Conservation (phyloP, 2,113 vertebrate species). For the Planiliza haematocheilus region DNA sequence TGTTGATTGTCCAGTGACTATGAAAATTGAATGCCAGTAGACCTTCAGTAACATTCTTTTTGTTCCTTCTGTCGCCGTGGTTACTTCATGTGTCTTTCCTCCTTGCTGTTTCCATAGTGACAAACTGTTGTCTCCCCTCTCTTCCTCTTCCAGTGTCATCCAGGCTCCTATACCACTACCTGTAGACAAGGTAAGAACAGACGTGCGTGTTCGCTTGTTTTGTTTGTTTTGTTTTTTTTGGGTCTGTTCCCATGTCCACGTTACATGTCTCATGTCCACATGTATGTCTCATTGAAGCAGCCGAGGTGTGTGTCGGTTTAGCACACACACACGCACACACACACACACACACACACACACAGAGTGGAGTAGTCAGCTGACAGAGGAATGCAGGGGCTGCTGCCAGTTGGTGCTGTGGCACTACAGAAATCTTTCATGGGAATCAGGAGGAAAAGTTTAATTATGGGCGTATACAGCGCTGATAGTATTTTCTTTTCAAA, state of each 20-base stretch:
- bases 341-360: conserved; percentile 8
- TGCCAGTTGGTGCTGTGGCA: conserved; percentile 34
- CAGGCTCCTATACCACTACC: conserved; percentile 96
- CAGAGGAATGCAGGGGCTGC: conserved; percentile 51
- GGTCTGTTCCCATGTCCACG: neutral
- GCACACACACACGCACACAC: neutral
- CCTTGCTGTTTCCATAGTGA: conserved; percentile 70
- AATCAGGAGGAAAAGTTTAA: neutral
- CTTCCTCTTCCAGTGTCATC: conserved; percentile 90
- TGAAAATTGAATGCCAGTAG: conserved; percentile 11
- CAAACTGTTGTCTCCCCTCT: conserved; percentile 56
- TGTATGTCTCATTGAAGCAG: neutral
- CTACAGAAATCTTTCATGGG: conserved; percentile 28
- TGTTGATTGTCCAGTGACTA: no score
- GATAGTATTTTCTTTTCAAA: no score
- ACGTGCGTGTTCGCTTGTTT: neutral
- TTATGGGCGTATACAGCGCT: no score
- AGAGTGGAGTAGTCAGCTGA: conserved; percentile 55
- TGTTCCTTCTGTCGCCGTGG: conserved; percentile 30
- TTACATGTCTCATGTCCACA: conserved; percentile 1
- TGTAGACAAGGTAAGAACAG: conserved; percentile 94
- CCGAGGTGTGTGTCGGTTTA: neutral
- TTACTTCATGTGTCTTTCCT: conserved; percentile 47
- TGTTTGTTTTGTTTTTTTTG: neutral
- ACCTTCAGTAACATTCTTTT: conserved; percentile 29